Conservation (phyloP, 2,797 vertebrate species). For the Crypturellus tataupa region DNA sequence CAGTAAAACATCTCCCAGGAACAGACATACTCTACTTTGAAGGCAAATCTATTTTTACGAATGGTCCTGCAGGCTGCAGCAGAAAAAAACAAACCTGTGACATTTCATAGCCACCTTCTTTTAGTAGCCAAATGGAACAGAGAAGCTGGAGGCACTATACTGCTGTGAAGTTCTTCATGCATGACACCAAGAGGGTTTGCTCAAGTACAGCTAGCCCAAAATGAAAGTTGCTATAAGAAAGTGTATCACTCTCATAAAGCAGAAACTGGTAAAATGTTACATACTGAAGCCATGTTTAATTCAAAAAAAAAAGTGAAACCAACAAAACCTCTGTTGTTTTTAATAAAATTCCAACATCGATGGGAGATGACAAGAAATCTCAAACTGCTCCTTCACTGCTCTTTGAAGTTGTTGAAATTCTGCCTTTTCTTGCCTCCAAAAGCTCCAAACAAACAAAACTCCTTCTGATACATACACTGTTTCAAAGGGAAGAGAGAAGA, state of each 20-base stretch:
- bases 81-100: background rate
- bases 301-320: background rate
- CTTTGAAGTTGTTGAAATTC: background rate
- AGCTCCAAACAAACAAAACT: background rate
- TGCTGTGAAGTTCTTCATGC: background rate
- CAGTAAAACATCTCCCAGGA: background rate
- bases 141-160: background rate
- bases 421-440: background rate
- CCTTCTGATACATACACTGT: background rate
- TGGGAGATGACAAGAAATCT: background rate
- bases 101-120: background rate
- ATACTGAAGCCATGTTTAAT: background rate
- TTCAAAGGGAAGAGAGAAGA: background rate
- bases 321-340: background rate
- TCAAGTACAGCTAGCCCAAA: background rate
- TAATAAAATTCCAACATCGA: background rate
- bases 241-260: background rate
- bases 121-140: background rate
- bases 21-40: background rate
- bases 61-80: background rate
- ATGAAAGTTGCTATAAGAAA: background rate
- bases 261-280: background rate
- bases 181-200: rapidly evolving
- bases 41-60: background rate
- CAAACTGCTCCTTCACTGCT: background rate